Evolutionary conservation across 2,888 invertebrate genomes (phyloP).

Genomic region (Arrhopalites spinosus): DNA sequence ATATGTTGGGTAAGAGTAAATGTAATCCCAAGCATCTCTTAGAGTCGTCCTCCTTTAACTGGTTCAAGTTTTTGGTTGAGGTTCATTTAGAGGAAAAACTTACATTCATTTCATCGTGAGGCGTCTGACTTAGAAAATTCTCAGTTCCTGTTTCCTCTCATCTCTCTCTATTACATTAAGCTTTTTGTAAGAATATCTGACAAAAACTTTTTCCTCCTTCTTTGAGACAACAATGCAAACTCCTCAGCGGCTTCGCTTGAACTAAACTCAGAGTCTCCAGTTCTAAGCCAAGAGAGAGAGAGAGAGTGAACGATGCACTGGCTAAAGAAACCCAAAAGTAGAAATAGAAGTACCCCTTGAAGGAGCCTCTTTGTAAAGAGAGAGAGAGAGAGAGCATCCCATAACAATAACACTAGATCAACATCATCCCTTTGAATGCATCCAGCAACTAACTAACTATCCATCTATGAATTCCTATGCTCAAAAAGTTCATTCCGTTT

Average conservation of each 20-base stretch:
- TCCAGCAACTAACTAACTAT: background rate
- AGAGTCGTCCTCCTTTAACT: too few relatives aligned
- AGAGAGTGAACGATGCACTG: background rate
- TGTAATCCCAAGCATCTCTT: too few relatives aligned
- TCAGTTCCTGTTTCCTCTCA: background rate
- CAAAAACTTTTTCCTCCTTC: background rate
- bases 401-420: slow-evolving; percentile 18
- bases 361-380: background rate
- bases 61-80: too few relatives aligned
- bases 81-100: too few relatives aligned
- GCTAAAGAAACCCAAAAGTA: background rate
- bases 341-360: background rate
- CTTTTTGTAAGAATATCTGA: background rate
- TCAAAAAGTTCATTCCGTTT: slow-evolving; percentile 5
- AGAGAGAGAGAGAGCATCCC: slow-evolving; percentile 6
- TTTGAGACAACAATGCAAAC: background rate
- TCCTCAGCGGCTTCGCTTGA: background rate
- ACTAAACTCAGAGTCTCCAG: background rate
- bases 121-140: background rate
- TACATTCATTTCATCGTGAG: slow-evolving; percentile 3
- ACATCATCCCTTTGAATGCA: slow-evolving; percentile 11
- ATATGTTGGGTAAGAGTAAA: too few relatives aligned
- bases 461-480: background rate
- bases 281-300: background rate
- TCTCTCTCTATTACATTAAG: background rate